These are phyloP conservation scores for Conger conger DNA, from an alignment of 2,113 vertebrate genomes.

Conservation along the genomic window DNA sequence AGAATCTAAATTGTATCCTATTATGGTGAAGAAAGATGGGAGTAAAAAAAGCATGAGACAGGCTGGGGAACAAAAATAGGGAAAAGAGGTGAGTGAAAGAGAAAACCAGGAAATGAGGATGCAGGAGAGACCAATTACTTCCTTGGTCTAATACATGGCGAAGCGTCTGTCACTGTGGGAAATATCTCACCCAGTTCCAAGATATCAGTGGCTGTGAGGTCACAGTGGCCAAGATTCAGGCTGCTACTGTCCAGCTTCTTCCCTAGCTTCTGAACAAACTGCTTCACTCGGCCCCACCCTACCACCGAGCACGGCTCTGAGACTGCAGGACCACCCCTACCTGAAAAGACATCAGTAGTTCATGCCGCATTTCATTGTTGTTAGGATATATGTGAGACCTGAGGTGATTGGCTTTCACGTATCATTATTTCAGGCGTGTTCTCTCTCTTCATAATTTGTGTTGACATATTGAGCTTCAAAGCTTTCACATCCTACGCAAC, in stretches of 20 bases:
- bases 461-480: too few relatives aligned
- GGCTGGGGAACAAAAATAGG: not conserved
- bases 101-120: not conserved
- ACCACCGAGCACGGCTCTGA: conserved; percentile 31
- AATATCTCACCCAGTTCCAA: conserved; percentile 70
- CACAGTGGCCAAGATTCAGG: conserved; percentile 74
- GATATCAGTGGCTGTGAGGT: conserved; percentile 69
- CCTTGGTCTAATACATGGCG: not conserved
- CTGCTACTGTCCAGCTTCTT: conserved; percentile 64
- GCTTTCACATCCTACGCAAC: too few relatives aligned
- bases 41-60: not conserved
- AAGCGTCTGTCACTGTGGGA: not conserved
- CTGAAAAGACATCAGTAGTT: conserved; percentile 30
- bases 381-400: not conserved
- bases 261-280: conserved; percentile 74
- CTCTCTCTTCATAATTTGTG: too few relatives aligned
- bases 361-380: not conserved
- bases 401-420: too few relatives aligned
- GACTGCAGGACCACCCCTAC: not conserved
- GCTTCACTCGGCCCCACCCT: conserved; percentile 66
- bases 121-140: not conserved
- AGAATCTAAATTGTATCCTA: too few relatives aligned
- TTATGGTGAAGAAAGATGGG: too few relatives aligned
- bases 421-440: too few relatives aligned
- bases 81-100: not conserved